Percentiles rank a stretch among this genome's conserved stretches.
These are phyloP conservation scores for Cecropterus lyciades DNA, from an alignment of 1,140 invertebrate species.

Conservation along the genomic window DNA sequence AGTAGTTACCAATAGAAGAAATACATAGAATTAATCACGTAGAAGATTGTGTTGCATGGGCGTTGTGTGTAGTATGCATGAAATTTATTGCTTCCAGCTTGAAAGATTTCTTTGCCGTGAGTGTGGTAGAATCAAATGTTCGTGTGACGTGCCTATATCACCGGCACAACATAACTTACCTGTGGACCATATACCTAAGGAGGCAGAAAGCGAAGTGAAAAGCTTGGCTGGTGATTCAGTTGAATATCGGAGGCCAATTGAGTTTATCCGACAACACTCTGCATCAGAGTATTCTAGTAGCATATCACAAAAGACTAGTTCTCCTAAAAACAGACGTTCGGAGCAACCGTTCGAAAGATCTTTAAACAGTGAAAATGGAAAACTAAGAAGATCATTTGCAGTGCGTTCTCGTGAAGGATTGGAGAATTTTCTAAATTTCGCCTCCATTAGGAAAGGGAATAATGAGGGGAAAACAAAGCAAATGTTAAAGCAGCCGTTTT, in stretches of 20 bases:
- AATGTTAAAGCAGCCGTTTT: conserved; percentile 47
- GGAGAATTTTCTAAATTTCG: conserved; percentile 71
- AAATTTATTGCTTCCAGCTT: conserved; percentile 85
- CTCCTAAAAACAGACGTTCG: conserved; percentile 48
- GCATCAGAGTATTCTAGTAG: conserved; percentile 50
- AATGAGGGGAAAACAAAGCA: conserved; percentile 62
- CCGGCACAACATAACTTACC: conserved; percentile 35
- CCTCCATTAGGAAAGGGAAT: conserved; percentile 58
- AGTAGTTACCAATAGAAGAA: conserved; percentile 31
- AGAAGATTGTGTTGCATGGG: conserved; percentile 48
- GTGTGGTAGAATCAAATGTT: conserved; percentile 85
- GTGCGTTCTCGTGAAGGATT: conserved; percentile 74
- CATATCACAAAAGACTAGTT: conserved; percentile 41
- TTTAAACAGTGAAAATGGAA: conserved; percentile 59
- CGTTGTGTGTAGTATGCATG: conserved; percentile 78
- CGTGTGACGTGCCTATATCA: conserved; percentile 65
- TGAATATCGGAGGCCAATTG: conserved; percentile 56
- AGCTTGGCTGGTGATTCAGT: conserved; percentile 42
- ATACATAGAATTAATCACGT: conserved; percentile 24
- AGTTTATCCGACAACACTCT: conserved; percentile 52
- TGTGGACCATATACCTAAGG: conserved; percentile 22
- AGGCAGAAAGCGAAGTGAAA: conserved; percentile 30
- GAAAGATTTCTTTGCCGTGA: conserved; percentile 86
- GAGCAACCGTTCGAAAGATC: conserved; percentile 64
- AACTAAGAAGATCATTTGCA: conserved; percentile 72